A percentile compares a stretch with the other conserved stretches of the same genome.
Evolutionary conservation across 2,888 invertebrate species (phyloP).

Genomic region (Campaea margaritaria): DNA sequence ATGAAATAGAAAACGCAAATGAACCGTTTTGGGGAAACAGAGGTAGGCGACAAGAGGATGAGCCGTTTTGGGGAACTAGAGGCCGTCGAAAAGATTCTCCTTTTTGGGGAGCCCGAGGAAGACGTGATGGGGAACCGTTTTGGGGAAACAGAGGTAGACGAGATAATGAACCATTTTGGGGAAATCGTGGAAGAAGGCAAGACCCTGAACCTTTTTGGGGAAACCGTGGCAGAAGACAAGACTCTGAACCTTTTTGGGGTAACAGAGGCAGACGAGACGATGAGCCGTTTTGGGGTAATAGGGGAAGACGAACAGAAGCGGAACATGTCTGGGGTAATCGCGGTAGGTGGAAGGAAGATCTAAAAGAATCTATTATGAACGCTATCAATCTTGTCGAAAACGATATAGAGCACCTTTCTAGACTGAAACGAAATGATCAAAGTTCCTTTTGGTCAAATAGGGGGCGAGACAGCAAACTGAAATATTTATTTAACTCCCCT

Average conservation of each 20-base stretch:
- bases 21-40: slow-evolving; percentile 68
- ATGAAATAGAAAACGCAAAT: slow-evolving; percentile 41
- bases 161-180: slow-evolving; percentile 76
- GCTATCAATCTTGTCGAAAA: slow-evolving; percentile 61
- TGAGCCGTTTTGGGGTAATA: slow-evolving; percentile 55
- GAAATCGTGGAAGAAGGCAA: slow-evolving; percentile 70
- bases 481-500: slow-evolving; percentile 55
- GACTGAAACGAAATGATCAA: slow-evolving; percentile 51
- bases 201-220: slow-evolving; percentile 66
- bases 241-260: slow-evolving; percentile 45
- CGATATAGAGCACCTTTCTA: slow-evolving; percentile 60
- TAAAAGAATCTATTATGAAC: slow-evolving; percentile 59
- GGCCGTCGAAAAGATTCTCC: slow-evolving; percentile 52
- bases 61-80: slow-evolving; percentile 60
- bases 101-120: slow-evolving; percentile 55
- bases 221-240: slow-evolving; percentile 55
- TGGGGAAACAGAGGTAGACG: slow-evolving; percentile 71
- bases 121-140: slow-evolving; percentile 56
- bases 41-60: slow-evolving; percentile 56
- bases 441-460: slow-evolving; percentile 61
- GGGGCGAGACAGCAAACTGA: slow-evolving; percentile 62
- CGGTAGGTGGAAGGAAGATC: slow-evolving; percentile 58
- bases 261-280: slow-evolving; percentile 58
- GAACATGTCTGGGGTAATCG: slow-evolving; percentile 54
- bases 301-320: slow-evolving; percentile 61